Conservation (phyloP, 2,113 vertebrate species). For the Cyprinodon brontotheroides region DNA sequence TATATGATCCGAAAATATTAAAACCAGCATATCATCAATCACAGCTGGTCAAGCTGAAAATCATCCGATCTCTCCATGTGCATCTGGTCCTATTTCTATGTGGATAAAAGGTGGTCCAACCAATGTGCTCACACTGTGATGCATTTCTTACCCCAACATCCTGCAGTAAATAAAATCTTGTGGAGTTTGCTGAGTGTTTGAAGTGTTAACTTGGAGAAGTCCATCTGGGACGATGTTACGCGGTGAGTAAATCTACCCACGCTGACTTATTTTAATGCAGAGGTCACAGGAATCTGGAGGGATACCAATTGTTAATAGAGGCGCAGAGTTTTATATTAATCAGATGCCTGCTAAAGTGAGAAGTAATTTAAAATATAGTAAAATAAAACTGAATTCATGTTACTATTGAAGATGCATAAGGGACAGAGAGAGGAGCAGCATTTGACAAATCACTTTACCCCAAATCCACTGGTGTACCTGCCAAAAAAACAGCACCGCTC, state of each 20-base stretch:
- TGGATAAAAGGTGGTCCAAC: neutral
- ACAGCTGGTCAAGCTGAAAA: neutral
- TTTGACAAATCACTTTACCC: too few species aligned
- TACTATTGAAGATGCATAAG: too few species aligned
- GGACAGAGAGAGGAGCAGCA: too few species aligned
- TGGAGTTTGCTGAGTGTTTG: conserved; percentile 16
- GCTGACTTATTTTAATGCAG: conserved; percentile 21
- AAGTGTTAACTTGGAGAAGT: conserved; percentile 27
- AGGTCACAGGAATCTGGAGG: conserved; percentile 1
- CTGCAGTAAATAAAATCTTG: conserved; percentile 15
- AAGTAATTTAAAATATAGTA: too few species aligned
- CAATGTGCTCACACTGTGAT: conserved; percentile 16
- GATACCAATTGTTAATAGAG: conserved; percentile 5
- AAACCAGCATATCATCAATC: neutral
- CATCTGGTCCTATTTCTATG: neutral
- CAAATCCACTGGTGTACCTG: too few species aligned
- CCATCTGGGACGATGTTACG: conserved; percentile 19
- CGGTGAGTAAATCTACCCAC: conserved; percentile 10
- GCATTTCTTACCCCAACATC: conserved; percentile 21
- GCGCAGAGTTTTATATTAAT: conserved; percentile 1
- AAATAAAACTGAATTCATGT: too few species aligned
- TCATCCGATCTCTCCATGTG: neutral
- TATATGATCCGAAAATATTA: too few species aligned
- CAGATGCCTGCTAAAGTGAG: neutral
- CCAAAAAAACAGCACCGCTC: too few species aligned